These are phyloP conservation scores for Anthonomus grandis DNA, from an alignment of 1,140 invertebrate genomes.

Conservation along the genomic window DNA sequence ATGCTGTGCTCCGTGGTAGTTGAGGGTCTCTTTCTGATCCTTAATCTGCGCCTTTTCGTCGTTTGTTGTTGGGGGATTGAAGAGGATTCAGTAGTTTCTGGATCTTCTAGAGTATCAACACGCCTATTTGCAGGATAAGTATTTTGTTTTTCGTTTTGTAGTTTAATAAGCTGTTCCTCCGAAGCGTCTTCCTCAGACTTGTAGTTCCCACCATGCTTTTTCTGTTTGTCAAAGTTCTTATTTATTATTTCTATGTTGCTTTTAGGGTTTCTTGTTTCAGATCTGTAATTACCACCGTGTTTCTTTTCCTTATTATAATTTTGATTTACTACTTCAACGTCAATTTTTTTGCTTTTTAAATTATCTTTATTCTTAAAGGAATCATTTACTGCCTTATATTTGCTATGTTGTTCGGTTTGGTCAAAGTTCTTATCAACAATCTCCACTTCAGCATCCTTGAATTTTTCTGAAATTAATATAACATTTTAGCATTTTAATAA, in stretches of 20 bases:
- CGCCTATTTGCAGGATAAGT: not conserved
- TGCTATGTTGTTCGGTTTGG: not conserved
- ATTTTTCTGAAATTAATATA: no score
- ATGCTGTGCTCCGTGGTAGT: slow-evolving; percentile 2
- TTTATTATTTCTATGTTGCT: slow-evolving; percentile 9
- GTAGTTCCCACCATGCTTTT: slow-evolving; percentile 23
- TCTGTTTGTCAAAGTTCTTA: slow-evolving; percentile 18
- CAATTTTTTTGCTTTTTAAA: not conserved
- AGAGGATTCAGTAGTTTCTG: not conserved
- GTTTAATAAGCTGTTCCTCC: not conserved
- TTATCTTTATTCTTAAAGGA: slow-evolving; percentile 6
- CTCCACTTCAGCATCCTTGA: no score
- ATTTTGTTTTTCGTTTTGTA: not conserved
- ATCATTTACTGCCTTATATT: not conserved
- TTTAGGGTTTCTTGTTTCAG: not conserved
- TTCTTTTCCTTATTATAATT: slow-evolving; percentile 6
- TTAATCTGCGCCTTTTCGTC: not conserved
- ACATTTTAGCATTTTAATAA: no score
- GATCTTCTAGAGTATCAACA: not conserved
- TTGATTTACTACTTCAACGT: slow-evolving; percentile 2
- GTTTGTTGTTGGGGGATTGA: not conserved
- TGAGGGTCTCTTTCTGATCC: not conserved
- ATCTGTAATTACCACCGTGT: slow-evolving; percentile 21
- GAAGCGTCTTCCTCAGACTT: slow-evolving; percentile 4
- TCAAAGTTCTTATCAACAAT: not conserved